Evolutionary conservation across 2,888 invertebrate genomes (phyloP).

Genomic region (Eristalis arbustorum): DNA sequence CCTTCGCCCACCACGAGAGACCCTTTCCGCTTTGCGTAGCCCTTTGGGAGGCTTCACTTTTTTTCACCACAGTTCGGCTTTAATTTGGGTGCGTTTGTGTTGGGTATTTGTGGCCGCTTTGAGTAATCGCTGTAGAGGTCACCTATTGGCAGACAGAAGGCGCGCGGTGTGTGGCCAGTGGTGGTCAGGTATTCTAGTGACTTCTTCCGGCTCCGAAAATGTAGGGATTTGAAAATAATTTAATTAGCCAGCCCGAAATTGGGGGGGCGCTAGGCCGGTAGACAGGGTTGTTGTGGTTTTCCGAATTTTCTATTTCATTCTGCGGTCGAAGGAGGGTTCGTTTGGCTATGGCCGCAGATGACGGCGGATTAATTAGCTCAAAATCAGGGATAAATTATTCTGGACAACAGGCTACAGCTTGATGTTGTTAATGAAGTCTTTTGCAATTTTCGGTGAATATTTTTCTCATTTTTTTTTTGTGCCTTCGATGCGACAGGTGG

Average conservation of each 20-base stretch:
- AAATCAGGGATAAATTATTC: background rate
- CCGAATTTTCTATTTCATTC: background rate
- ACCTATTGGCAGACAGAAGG: background rate
- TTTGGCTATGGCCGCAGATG: background rate
- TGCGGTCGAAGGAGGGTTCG: background rate
- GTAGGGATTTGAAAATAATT: conserved; percentile 12
- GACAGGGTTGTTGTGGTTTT: background rate
- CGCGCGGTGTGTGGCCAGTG: no score
- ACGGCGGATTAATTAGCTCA: conserved; percentile 9
- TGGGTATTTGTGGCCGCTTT: background rate
- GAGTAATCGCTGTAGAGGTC: background rate
- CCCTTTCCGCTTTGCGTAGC: background rate
- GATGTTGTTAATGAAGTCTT: conserved; percentile 9
- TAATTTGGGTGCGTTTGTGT: background rate
- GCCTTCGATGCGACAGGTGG: background rate
- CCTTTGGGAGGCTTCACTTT: background rate
- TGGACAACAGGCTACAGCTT: background rate
- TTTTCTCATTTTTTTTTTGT: background rate
- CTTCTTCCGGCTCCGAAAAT: background rate
- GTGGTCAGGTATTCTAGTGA: background rate
- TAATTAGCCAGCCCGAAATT: background rate
- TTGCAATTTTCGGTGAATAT: background rate
- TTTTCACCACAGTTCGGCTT: background rate
- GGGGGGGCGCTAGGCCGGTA: background rate
- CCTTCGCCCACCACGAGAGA: no score